Evolutionary conservation across 2,113 vertebrate genomes (phyloP), one percentile per base, ranked within the genome.

Genomic region (Elachura formosa): DNA sequence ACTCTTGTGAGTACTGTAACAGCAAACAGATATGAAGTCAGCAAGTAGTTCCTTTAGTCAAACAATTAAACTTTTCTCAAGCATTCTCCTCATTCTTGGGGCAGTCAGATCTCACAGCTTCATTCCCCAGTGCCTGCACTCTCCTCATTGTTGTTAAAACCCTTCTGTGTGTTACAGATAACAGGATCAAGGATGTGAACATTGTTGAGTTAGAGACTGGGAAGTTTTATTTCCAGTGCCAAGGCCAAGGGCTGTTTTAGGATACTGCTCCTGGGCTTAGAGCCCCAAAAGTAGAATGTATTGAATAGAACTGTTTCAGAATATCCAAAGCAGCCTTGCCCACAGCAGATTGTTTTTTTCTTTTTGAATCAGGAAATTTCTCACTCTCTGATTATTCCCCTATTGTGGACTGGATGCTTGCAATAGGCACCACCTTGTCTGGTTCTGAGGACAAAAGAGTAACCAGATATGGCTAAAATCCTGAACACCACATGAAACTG

Each of bases 131-230:
- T 85, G 83, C 91, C 90, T 80, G 67, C 82, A 45, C 48, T 8
- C 20, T 6, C 9, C 52, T 83, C 38, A 86, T 52, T 94, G 79
- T 86, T 59, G 43, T 72, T 71, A n/a, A 78, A 87, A 28, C 73
- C 87, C 84, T 90, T 87, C 93, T 95, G 90, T 51, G 43, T 61
- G 78, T 45, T 88, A 34, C 72, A 93, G 91, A 95, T 96, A 96
- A 94, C 67, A 45, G 79, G 59, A 91, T 77, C 62, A 68, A 89
- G 93, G 93, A 87, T 79, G 38, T 40, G 82, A 48, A 46, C 75
- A 52, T 90, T 96, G 92, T 83, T 83, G 31, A 85, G 11, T 40
- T 80, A 74, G 75, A 73, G 72, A 34, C 3, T 48, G 84, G 78
- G 90, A 91, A 86, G 79, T 86, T 77, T 41, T n/a, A n/a, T 94